Base-by-base conservation (phyloP, 2,797 vertebrate species). In the Antrozous pallidus region DNA sequence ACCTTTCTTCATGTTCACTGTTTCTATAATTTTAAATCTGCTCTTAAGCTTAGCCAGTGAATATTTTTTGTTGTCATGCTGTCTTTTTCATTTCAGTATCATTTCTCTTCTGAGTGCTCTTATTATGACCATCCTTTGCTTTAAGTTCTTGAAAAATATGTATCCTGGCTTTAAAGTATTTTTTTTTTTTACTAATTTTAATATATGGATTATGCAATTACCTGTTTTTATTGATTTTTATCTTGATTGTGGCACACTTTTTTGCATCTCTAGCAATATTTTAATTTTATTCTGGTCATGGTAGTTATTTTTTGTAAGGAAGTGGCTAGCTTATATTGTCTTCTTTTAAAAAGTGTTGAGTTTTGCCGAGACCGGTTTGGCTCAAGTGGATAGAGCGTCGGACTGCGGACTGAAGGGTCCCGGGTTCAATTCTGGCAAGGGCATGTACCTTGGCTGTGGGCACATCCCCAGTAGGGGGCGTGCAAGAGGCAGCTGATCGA, bases 11-110 rank as follows among this genome's bases (percentile, higher is more conserved):
- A 42, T 42, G 20, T 67, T 93, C 13, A 31, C 31, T 81, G 7
- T 77, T 93, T 90, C 42, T 94, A 4, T 9, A 75, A 5, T 90
- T 24, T 93, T 93, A n/a, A 47, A n/a, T 70, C 16, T 87, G n/a
- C 40, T 80, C 42, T 40, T 63, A 80, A 42, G 56, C 78, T 63
- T 38, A 63, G n/a, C 56, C 38, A 63, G 78, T 63, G 38, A 80
- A 80, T 80, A 63, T 45, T 80, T 61, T 80, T 63, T 63, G 40
- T 56, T 79, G 54, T 45, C 54, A 80, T 80, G 13, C 49, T 78
- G 18, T 80, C 56, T 56, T 80, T 80, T 79, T 58, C 36, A 79
- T 38, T 79, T 80, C 56, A 61, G 63, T 80, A n/a, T 28, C 28
- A 61, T 63, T 80, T 80, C 17, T 63, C 40, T 45, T 42, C 56